Conservation (phyloP, 2,113 vertebrate species). For the Callorhinus ursinus region DNA sequence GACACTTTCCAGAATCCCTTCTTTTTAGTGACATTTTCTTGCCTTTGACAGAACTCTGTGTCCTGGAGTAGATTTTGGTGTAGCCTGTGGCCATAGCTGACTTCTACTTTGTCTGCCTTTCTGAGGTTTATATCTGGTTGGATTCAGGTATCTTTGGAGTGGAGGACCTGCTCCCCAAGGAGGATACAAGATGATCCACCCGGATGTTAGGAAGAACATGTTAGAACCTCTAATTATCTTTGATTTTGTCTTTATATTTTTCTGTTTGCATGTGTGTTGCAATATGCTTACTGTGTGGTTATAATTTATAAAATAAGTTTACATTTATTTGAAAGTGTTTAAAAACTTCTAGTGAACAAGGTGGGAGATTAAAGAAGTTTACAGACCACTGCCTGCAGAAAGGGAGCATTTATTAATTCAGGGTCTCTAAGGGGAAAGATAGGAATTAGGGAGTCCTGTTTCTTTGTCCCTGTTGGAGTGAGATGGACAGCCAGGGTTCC, state of each 20-base stretch:
- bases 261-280: neutral
- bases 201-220: neutral
- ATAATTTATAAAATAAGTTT: neutral
- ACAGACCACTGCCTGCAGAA: neutral
- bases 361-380: neutral
- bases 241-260: neutral
- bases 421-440: too few relatives aligned
- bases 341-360: neutral
- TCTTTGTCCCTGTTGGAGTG: neutral
- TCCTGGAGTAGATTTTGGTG: neutral
- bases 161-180: neutral
- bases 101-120: neutral
- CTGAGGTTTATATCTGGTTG: neutral
- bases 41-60: conserved; percentile 2
- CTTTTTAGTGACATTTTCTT: neutral
- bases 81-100: neutral
- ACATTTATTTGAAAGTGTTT: neutral
- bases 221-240: neutral
- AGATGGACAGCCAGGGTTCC: neutral
- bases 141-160: neutral
- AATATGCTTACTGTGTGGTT: neutral
- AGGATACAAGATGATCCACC: neutral
- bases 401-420: neutral
- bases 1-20: neutral
- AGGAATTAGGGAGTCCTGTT: neutral